Base-by-base conservation (phyloP, 2,113 vertebrate genomes). In the Mirounga angustirostris region DNA sequence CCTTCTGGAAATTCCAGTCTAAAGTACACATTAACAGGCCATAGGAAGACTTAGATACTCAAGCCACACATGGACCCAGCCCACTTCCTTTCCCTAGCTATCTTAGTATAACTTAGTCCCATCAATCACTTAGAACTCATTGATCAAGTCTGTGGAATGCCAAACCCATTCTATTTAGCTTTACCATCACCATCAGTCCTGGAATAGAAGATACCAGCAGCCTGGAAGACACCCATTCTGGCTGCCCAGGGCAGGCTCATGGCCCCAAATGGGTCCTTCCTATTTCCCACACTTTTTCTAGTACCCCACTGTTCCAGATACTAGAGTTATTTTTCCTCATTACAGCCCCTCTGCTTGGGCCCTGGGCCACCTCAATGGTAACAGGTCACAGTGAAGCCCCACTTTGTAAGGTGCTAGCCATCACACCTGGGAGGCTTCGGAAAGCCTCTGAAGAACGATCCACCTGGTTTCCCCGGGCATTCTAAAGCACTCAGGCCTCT, bases 171-270 rank as follows among this genome's bases (percentile, higher is more conserved):
- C 50, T 46, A 7, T 40, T 33, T 67, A 82, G 96, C 50, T 65
- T 67, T 65, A 36, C 40, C 50, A 16, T 16, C 59, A 61, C n/a
- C 43, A 36, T n/a, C 18, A 0, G 86, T 11, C 28, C 91, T 63
- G 12, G 1, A 33, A 93, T 0, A 9, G 71, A 69, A 69, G 30
- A 56, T 0, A 26, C 4, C 0, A 30, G 65, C 0, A 2, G 56
- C 56, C 92, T 21, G 33, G 36, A 59, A 71, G 89, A 67, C 5
- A 40, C 30, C 21, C n/a, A 30, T 4, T 9, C 84, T 54, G 40
- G 83, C 50, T 7, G 50, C 69, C 82, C 40, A 21, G 18, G 40
- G 80, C 1, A 61, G 36, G 52, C 11, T 63, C 36, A 15, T 0
- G 7, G 7, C 78, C 58, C 63, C 80, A 63, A 6, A 43, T 2